Evolutionary conservation across 2,888 invertebrate genomes (phyloP).

Genomic region (Eudemis profundana): DNA sequence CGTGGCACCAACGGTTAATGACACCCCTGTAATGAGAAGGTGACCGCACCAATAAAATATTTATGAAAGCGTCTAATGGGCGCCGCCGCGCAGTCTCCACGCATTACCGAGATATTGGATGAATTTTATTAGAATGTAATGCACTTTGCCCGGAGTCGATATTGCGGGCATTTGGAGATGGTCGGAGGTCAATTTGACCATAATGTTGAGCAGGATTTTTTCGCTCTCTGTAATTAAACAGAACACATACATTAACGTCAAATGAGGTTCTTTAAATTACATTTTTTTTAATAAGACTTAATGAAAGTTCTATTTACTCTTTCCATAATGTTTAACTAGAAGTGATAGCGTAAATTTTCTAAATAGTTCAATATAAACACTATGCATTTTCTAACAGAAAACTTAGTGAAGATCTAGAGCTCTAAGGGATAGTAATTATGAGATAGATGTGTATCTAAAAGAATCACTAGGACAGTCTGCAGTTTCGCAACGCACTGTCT

Average conservation of each 20-base stretch:
- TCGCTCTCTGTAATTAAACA: conserved; percentile 5
- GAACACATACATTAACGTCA: too few relatives aligned
- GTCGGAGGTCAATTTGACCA: conserved; percentile 20
- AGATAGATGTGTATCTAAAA: too few relatives aligned
- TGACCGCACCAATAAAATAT: conserved; percentile 79
- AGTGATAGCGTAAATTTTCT: too few relatives aligned
- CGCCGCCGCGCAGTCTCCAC: conserved; percentile 69
- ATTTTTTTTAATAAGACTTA: too few relatives aligned
- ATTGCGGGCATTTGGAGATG: conserved; percentile 23
- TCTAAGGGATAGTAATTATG: too few relatives aligned
- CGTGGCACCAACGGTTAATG: conserved; percentile 73
- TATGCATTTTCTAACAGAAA: too few relatives aligned
- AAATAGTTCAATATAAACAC: too few relatives aligned
- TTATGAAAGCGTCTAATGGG: conserved; percentile 81
- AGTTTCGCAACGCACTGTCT: not conserved
- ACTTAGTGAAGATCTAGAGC: too few relatives aligned
- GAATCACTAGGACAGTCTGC: too few relatives aligned
- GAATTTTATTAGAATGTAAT: conserved; percentile 57
- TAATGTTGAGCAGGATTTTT: conserved; percentile 15
- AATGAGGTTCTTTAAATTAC: too few relatives aligned
- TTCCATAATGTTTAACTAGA: too few relatives aligned
- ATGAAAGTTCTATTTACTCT: too few relatives aligned
- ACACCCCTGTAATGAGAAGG: conserved; percentile 77
- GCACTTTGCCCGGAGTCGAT: conserved; percentile 47
- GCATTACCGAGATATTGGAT: conserved; percentile 58